Evolutionary conservation across 2,888 invertebrate species (phyloP), one percentile per base, ranked within the genome.

Genomic region (Hipparchia semele): DNA sequence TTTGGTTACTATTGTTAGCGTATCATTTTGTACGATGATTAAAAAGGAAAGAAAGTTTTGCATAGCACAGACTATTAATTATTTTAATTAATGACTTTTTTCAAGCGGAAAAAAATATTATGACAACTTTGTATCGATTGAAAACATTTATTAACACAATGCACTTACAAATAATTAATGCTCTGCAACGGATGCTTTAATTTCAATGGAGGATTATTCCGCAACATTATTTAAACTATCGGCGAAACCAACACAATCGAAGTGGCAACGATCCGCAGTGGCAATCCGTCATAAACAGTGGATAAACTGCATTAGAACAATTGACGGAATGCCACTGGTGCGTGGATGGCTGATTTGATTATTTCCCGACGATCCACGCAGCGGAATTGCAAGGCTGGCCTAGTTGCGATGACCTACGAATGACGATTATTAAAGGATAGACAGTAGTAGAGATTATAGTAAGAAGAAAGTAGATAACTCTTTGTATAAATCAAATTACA

Each of bases 301-400:
- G 23, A 59, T 59, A 59, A 68, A 68, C 46, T 68, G 59, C 68
- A 45, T 65, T 65, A 65, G 49, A 68, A 59, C 68, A 49, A 68
- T 59, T 59, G 49, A 23, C 49, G 46, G n/a, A 12, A 9, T 3
- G 23, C 46, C 23, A 59, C 56, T 49, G 12, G 46, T 46, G 58
- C 56, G 45, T 59, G 49, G 23, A 59, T 33, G 23, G 53, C 33
- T 53, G 65, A 66, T 54, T 39, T 12, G 51, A 66, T 54, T 66
- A 53, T 12, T 53, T 12, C 10, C 33, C 13, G 62, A n/a, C 62
- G 46, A 46, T 62, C 46, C 61, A 62, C 61, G 12, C 7, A 13
- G 56, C 59, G 5, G 33, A 10, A 59, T 33, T 49, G 46, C 53
- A 66, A 66, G 8, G 6, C 54, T 54, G 65, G 62, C 59, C 59